Evolutionary conservation across 2,888 invertebrate genomes (phyloP), one percentile per base, ranked within the genome.

Genomic region (Chaitophorus viminalis): DNA sequence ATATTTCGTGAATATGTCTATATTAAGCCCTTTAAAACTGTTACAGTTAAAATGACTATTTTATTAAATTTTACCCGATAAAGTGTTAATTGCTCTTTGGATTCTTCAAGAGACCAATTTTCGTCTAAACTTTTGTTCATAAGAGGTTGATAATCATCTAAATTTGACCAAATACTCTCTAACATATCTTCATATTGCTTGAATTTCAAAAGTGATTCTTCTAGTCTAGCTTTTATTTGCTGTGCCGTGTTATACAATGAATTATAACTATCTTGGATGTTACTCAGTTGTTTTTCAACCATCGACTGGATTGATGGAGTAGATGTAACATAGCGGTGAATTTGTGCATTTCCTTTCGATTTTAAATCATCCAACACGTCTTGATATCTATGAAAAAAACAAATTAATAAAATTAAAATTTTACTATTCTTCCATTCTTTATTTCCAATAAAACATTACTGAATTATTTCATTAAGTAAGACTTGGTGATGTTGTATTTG

Each of bases 211-310:
- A 98, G 92, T 0, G 98, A 97, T 91, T 98, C 98, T 60, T 95
- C 93, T 60, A 98, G 92, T 68, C 98, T 94, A 90, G 95, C 95
- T 91, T 96, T 96, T 89, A 98, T 98, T 92, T 98, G 98, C 76
- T 96, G 91, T 0, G 98, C 98, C 0, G 98, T 98, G 88, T 96
- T 95, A 70, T 98, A 92, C 17, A 98, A 92, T 0, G 97, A 97
- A 91, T 96, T 95, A 91, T 98, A 98, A 91, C 98, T 98, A 86
- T 98, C 98, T 90, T 97, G 96, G 0, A 98, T 96, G 91, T 98
- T 98, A 90, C 94, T 95, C 82, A 98, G 91, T 91, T 98, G 98
- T 68, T 95, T 95, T 79, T 96, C 95, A 65, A 98, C 96, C 0
- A 95, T 95, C 8, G 94, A 94, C 82, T 94, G 94, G 83, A 98